phyloP scores from a whole-genome alignment of 2,888 invertebrate genomes.

The Blomia tropicalis region DNA sequence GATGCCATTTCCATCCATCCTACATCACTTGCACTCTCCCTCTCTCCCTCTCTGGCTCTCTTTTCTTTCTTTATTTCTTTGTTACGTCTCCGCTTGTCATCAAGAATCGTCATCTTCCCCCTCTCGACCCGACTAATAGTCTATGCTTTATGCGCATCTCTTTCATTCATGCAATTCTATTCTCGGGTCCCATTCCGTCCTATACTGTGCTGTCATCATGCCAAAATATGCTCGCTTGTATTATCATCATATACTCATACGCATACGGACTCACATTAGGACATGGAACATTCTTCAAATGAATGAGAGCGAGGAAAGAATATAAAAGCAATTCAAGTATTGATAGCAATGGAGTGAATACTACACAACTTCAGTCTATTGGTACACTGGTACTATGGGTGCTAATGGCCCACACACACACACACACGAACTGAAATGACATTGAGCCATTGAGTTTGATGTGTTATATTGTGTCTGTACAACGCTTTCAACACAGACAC shows the following conservation, averaged over 20 bases:
- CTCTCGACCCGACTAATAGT: no score
- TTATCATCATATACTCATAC: neutral
- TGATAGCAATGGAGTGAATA: conserved; percentile 1
- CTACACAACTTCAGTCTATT: neutral
- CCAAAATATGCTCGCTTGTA: neutral
- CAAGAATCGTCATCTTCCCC: neutral
- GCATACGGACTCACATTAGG: neutral
- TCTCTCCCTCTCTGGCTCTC: no score
- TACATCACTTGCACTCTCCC: no score
- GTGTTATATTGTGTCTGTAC: no score
- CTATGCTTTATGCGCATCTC: no score
- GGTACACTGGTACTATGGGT: neutral
- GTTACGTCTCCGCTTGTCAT: no score
- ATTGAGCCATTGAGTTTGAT: neutral
- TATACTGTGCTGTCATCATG: neutral
- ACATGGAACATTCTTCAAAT: conserved; percentile 2
- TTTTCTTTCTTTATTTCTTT: neutral
- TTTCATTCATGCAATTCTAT: no score
- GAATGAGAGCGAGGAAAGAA: conserved; percentile 14
- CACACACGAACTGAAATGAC: neutral
- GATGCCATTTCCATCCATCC: no score
- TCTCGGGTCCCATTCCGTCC: no score
- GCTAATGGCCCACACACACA: neutral
- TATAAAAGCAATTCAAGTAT: neutral
- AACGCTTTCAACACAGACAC: no score